These are phyloP conservation scores for Phania funesta DNA, from an alignment of 2,888 invertebrate genomes.

Conservation along the genomic window DNA sequence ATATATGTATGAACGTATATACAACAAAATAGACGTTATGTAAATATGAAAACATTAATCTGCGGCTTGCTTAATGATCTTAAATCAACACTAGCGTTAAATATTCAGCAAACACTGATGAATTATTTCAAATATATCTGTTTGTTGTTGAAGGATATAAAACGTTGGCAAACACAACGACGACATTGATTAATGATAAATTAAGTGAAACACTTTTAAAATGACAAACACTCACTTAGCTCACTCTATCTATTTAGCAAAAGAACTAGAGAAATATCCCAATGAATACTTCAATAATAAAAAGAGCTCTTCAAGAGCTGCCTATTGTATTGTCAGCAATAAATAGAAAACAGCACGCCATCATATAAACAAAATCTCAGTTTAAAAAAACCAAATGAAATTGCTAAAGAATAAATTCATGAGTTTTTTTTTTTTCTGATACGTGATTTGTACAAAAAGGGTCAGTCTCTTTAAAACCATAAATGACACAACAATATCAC, in stretches of 20 bases:
- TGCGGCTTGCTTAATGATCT: not conserved
- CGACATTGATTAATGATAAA: constrained; percentile 75
- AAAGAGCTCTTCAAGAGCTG: constrained; percentile 27
- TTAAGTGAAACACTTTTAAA: constrained; percentile 72
- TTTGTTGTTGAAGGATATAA: not conserved
- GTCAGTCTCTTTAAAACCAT: constrained; percentile 46
- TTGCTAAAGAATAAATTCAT: constrained; percentile 14
- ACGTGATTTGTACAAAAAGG: constrained; percentile 42
- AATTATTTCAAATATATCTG: constrained; percentile 34
- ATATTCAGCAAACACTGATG: constrained; percentile 13
- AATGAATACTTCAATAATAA: constrained; percentile 31
- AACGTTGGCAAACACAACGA: not conserved
- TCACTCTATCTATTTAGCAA: constrained; percentile 19
- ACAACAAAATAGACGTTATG: not conserved
- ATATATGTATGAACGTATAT: not conserved
- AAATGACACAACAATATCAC: constrained; percentile 10
- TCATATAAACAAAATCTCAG: constrained; percentile 35
- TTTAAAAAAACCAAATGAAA: constrained; percentile 19
- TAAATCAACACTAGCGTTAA: not conserved
- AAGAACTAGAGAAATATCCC: constrained; percentile 5
- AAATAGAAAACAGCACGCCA: constrained; percentile 56
- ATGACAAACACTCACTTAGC: constrained; percentile 38
- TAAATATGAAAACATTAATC: not conserved
- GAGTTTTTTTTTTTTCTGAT: not conserved
- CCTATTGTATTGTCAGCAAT: constrained; percentile 38